Percentiles rank a stretch among this genome's conserved stretches.
Conservation (phyloP, 2,113 vertebrate species). For the Pachypanchax playfairii region DNA sequence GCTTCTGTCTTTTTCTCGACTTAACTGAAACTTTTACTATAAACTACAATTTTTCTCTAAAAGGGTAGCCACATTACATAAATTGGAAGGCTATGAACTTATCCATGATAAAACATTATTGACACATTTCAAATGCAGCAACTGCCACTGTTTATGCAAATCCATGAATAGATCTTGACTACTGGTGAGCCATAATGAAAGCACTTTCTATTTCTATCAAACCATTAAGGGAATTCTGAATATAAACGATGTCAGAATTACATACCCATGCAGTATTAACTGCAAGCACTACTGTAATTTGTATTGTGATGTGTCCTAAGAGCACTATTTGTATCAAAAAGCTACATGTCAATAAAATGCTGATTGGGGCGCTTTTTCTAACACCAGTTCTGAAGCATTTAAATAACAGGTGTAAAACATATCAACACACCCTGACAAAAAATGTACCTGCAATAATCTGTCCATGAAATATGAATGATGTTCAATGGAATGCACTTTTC, state of each 20-base stretch:
- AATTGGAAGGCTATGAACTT: slow-evolving; percentile 1
- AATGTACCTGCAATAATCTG: slow-evolving; percentile 51
- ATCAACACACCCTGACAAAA: slow-evolving; percentile 26
- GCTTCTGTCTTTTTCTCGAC: slow-evolving; percentile 2
- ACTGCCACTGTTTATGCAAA: not conserved
- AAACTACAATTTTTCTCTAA: slow-evolving; percentile 1
- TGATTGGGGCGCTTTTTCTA: slow-evolving; percentile 8
- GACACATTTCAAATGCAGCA: slow-evolving; percentile 1
- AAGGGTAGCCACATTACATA: not conserved
- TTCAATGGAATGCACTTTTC: slow-evolving; percentile 75
- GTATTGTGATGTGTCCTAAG: not conserved
- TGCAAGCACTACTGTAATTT: not conserved
- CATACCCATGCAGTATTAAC: not conserved
- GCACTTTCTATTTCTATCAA: not conserved
- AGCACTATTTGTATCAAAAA: slow-evolving; percentile 9
- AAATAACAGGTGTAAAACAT: slow-evolving; percentile 36
- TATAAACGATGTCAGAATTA: slow-evolving; percentile 2
- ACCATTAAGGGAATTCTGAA: not conserved
- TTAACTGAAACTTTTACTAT: slow-evolving; percentile 3
- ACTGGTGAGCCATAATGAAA: slow-evolving; percentile 13
- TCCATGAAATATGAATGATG: slow-evolving; percentile 71
- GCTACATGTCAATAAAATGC: not conserved
- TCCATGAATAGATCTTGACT: not conserved
- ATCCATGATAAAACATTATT: not conserved
- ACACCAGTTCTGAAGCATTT: slow-evolving; percentile 26